Base-by-base conservation (phyloP, 1,140 invertebrate genomes). In the Ectropis grisescens region DNA sequence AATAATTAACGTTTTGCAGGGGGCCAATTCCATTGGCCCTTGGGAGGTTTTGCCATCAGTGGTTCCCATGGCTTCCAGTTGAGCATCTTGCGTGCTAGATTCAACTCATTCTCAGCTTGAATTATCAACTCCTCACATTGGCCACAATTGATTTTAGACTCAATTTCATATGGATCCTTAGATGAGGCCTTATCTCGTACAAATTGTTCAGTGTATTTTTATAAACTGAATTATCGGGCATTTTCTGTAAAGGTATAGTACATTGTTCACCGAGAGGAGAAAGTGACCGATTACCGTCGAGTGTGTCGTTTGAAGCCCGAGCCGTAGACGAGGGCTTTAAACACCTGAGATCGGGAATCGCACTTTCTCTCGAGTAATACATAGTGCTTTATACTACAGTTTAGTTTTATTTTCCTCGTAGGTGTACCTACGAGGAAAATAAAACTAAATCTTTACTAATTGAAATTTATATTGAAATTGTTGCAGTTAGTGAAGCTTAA, bases 1-100 rank as follows among this genome's bases (percentile, higher is more conserved):
- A 40, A 48, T 72, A 61, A n/a, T n/a, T n/a, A 82, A 39, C 57
- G 30, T 34, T 74, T 81, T 27, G 74, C 65, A 39, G 91, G 91
- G 7, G 97, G 97, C 97, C 97, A 99, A 38, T 90, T 88, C 96
- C 97, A 99, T 69, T 99, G 97, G 37, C 91, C 89, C 28, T 87
- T 78, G 2, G 93, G 92, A 8, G 93, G 83, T 54, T 90, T 69
- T 29, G 87, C 85, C 0, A 90, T 58, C 5, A 98, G 82, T 7
- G 93, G 90, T 65, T 98, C 95, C 97, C 97, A 99, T 0, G 95
- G 90, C 71, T 94, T 96, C 90, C 92, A 96, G 26, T 87, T 85
- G 0, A 93, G 48, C 89, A 98, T 95, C 66, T 93, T 93, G 47
- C 94, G 85, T 9, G 91, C 88, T 29, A 98, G 71, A 7, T 87